phyloP scores from a whole-genome alignment of 1,140 invertebrate genomes.

The Drosophila nebulosa region DNA sequence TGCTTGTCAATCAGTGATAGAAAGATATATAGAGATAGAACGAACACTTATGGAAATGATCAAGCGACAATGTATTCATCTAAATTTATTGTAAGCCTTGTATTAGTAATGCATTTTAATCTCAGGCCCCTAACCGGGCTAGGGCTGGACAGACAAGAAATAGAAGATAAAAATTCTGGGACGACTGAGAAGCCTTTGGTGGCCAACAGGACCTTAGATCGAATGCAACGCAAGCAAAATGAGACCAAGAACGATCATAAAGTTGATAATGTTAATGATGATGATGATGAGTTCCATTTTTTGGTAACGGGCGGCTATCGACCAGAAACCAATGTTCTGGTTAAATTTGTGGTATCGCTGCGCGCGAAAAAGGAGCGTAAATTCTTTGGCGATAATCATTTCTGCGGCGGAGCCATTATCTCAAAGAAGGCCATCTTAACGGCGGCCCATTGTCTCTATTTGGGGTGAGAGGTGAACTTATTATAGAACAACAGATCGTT shows the following conservation, averaged over 20 bases:
- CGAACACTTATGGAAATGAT: too few species aligned
- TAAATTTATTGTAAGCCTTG: conserved; percentile 42
- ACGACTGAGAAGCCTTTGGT: not conserved
- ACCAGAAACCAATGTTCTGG: conserved; percentile 18
- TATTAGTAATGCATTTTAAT: not conserved
- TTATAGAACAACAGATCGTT: too few species aligned
- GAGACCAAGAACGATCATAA: too few species aligned
- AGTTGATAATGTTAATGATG: too few species aligned
- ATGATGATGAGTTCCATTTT: conserved; percentile 41
- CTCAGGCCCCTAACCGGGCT: too few species aligned
- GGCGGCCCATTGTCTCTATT: conserved; percentile 55
- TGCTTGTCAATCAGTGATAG: not conserved
- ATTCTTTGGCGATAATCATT: conserved; percentile 50
- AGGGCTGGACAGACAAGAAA: too few species aligned
- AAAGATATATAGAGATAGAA: not conserved
- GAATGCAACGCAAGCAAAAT: not conserved
- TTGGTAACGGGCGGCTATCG: conserved; percentile 57
- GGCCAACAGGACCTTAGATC: not conserved
- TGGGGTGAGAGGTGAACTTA: too few species aligned
- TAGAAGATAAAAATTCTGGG: too few species aligned
- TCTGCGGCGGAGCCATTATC: conserved; percentile 57
- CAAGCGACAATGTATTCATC: conserved; percentile 29
- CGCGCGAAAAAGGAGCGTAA: not conserved
- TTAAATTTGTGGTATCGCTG: conserved; percentile 36
- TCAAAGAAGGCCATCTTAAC: conserved; percentile 30